A percentile compares a stretch with the other conserved stretches of the same genome.
phyloP scores from a whole-genome alignment of 2,113 vertebrate genomes.

The Puntigrus tetrazona region DNA sequence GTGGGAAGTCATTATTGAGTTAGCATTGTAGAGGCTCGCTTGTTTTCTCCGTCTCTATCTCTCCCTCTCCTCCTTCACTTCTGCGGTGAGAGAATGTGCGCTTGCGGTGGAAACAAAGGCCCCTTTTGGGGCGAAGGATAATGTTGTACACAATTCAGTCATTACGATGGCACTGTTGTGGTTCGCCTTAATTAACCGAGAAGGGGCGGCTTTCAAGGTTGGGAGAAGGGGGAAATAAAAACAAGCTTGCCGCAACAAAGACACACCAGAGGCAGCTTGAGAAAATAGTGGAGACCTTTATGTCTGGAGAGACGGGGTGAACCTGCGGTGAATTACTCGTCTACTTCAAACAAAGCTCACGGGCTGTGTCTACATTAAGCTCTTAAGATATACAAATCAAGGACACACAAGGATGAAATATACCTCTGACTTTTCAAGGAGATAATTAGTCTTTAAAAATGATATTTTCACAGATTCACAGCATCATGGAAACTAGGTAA shows the following conservation, averaged over 20 bases:
- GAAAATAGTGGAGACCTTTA: constrained; percentile 35
- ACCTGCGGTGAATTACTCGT: constrained; percentile 28
- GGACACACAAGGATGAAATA: constrained; percentile 23
- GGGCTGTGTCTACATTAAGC: constrained; percentile 1
- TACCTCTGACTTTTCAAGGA: constrained; percentile 6
- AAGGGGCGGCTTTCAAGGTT: constrained; percentile 64
- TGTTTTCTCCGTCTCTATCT: constrained; percentile 66
- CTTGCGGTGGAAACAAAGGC: constrained; percentile 75
- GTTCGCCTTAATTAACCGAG: constrained; percentile 72
- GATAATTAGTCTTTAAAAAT: constrained; percentile 3
- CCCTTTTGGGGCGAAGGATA: constrained; percentile 62
- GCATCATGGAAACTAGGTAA: background rate
- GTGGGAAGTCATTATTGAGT: constrained; percentile 83
- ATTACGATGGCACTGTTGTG: constrained; percentile 71
- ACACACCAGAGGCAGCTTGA: constrained; percentile 38
- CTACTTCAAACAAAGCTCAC: constrained; percentile 15
- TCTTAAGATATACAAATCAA: constrained; percentile 45
- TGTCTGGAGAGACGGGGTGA: constrained; percentile 26
- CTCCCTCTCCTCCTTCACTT: constrained; percentile 12
- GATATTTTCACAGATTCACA: background rate
- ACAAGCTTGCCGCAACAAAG: constrained; percentile 66
- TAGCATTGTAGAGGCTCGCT: constrained; percentile 71
- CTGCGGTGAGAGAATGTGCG: constrained; percentile 70
- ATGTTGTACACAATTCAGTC: constrained; percentile 74
- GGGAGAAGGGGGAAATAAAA: constrained; percentile 7